These are phyloP conservation scores for Hippolais icterina DNA, from an alignment of 2,113 vertebrate genomes.

Conservation along the genomic window DNA sequence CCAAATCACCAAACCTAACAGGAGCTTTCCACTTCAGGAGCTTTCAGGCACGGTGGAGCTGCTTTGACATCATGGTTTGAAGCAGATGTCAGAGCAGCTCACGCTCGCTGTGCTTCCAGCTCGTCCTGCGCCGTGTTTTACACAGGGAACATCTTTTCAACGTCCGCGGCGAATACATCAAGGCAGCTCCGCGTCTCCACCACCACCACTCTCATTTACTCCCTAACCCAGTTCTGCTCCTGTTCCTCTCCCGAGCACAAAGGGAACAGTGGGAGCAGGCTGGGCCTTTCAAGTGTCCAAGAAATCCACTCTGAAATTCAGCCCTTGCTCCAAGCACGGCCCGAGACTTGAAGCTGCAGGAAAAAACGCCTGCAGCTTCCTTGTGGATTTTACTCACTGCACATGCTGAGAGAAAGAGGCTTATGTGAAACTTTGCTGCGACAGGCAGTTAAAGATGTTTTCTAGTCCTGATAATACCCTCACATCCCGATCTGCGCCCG, in stretches of 20 bases:
- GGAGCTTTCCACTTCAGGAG: background rate
- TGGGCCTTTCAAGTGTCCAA: background rate
- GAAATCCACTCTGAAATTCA: background rate
- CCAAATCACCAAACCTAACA: background rate
- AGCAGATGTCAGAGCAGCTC: background rate
- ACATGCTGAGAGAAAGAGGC: background rate
- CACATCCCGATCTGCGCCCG: background rate
- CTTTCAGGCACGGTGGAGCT: background rate
- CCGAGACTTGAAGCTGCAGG: background rate
- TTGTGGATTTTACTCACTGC: background rate
- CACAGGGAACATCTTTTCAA: background rate
- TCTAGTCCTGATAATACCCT: background rate
- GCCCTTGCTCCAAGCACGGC: background rate
- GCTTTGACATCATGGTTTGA: background rate
- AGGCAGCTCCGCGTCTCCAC: background rate
- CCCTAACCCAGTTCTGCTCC: background rate
- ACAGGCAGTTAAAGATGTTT: background rate
- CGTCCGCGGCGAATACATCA: background rate
- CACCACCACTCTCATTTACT: background rate
- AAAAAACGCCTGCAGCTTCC: background rate
- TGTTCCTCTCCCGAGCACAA: background rate
- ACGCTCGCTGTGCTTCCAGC: background rate
- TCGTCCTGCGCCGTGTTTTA: background rate
- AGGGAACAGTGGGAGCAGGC: background rate
- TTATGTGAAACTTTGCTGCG: background rate